Evolutionary conservation across 1,140 invertebrate species (phyloP).

Genomic region (Danaus plexippus): DNA sequence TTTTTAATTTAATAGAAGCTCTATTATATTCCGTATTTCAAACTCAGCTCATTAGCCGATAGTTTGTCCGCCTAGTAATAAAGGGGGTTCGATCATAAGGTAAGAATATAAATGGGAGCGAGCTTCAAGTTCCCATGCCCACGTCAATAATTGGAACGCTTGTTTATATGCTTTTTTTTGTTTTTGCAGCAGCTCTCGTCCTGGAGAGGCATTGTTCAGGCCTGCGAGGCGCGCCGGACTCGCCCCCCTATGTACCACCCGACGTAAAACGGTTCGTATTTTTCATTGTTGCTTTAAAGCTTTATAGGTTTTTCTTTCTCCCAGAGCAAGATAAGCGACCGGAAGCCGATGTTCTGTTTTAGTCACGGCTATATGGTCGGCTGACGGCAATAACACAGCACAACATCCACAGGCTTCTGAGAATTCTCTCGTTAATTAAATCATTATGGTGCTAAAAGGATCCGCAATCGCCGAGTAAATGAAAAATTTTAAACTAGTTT

Average conservation of each 20-base stretch:
- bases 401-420: no score
- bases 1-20: no score
- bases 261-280: conserved; percentile 67
- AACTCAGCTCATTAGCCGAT: no score
- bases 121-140: no score
- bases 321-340: conserved; percentile 58
- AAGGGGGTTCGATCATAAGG: no score
- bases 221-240: conserved; percentile 27
- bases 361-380: conserved; percentile 45
- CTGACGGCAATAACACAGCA: not conserved
- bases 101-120: no score
- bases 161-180: conserved; percentile 40
- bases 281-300: conserved; percentile 69
- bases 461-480: not conserved
- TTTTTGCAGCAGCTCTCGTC: conserved; percentile 56
- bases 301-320: conserved; percentile 68
- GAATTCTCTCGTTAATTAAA: conserved; percentile 2
- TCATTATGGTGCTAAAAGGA: conserved; percentile 7
- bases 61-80: no score
- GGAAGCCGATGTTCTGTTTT: conserved; percentile 55
- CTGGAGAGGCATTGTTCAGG: conserved; percentile 53
- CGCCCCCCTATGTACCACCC: conserved; percentile 30
- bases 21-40: no score
- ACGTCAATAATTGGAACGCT: no score
- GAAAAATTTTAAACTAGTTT: no score